Evolutionary conservation across 64 coral and sea anemone species (phyloP).

Genomic region (Pocillopora damicornis): DNA sequence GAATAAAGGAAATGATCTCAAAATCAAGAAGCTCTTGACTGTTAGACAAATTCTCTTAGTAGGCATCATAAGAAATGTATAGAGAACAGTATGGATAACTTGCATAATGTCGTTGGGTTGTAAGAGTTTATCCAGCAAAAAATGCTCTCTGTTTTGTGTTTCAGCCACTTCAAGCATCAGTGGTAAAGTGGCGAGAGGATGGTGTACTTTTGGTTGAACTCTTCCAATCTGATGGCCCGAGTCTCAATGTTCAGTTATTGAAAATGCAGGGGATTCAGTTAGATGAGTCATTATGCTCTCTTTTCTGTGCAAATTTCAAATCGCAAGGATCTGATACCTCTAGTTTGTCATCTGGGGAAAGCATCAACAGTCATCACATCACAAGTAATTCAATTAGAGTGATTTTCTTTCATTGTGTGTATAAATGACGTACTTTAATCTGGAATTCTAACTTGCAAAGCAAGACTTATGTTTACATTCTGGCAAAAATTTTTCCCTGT

Average conservation of each 20-base stretch:
- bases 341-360: background rate
- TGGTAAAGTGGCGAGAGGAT: conserved; percentile 6
- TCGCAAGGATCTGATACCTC: background rate
- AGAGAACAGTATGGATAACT: too few relatives aligned
- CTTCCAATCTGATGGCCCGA: conserved; percentile 8
- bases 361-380: background rate
- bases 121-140: too few relatives aligned
- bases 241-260: conserved; percentile 33
- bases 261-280: background rate
- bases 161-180: background rate
- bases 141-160: background rate
- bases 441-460: background rate
- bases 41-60: too few relatives aligned
- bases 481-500: too few relatives aligned
- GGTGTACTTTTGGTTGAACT: conserved; percentile 11
- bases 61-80: too few relatives aligned
- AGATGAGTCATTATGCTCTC: background rate
- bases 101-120: too few relatives aligned
- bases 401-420: background rate
- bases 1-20: too few relatives aligned
- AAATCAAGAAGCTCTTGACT: too few relatives aligned
- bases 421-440: background rate
- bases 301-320: background rate
- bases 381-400: background rate
- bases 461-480: too few relatives aligned